Percentiles rank a stretch among this genome's conserved stretches.
phyloP scores from a whole-genome alignment of 2,888 invertebrate genomes.

The Lepidocyrtoides sp. region DNA sequence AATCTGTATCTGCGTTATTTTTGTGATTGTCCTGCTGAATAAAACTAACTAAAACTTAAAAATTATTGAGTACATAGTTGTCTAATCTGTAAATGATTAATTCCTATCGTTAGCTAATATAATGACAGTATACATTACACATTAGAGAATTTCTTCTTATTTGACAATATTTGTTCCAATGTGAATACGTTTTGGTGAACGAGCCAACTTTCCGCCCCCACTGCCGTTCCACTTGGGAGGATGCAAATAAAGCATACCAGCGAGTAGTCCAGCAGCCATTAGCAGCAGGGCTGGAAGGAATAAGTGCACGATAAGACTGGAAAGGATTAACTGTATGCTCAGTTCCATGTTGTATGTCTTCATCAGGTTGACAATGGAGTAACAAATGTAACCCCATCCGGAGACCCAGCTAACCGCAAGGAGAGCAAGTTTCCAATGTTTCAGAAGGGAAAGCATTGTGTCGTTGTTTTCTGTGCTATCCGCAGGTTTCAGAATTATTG shows the following conservation, averaged over 20 bases:
- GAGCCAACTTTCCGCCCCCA: neutral
- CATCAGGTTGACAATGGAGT: conserved; percentile 68
- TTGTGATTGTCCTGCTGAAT: too few species aligned
- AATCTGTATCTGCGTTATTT: too few species aligned
- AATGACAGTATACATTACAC: too few species aligned
- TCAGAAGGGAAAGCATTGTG: conserved; percentile 54
- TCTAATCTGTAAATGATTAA: too few species aligned
- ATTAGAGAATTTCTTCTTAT: conserved; percentile 20
- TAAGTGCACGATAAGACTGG: conserved; percentile 72
- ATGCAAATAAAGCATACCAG: conserved; percentile 68
- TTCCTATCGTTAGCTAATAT: too few species aligned
- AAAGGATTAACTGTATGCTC: conserved; percentile 77
- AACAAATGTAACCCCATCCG: conserved; percentile 79
- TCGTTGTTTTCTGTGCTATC: too few species aligned
- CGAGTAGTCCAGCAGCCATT: conserved; percentile 63
- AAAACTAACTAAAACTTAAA: too few species aligned
- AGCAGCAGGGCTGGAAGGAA: conserved; percentile 76
- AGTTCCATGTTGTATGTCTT: conserved; percentile 75
- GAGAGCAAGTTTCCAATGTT: conserved; percentile 74
- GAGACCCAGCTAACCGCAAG: conserved; percentile 75
- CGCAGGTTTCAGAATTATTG: too few species aligned
- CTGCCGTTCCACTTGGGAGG: conserved; percentile 30
- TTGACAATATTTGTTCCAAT: conserved; percentile 71
- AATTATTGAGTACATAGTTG: too few species aligned
- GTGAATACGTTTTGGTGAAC: conserved; percentile 26